These are phyloP conservation scores for Podarcis muralis DNA, from an alignment of 2,113 vertebrate genomes.

Conservation along the genomic window DNA sequence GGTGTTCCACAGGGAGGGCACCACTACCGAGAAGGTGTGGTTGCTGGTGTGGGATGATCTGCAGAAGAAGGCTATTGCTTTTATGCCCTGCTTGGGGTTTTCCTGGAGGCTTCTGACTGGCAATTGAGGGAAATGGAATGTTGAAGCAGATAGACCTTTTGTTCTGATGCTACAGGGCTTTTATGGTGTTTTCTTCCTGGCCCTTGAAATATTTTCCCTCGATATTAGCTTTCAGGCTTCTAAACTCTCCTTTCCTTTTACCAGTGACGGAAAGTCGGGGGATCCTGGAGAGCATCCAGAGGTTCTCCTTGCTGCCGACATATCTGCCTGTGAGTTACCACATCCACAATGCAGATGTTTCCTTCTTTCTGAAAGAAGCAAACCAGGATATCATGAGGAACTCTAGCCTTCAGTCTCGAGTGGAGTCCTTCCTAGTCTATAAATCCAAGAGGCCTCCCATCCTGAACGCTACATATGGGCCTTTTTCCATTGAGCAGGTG, in stretches of 20 bases:
- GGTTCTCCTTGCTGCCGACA: constrained; percentile 82
- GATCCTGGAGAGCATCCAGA: constrained; percentile 80
- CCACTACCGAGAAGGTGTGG: too few relatives aligned
- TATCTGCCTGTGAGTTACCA: constrained; percentile 88
- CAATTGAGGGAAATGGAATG: neutral
- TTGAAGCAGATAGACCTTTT: neutral
- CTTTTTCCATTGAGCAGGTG: constrained; percentile 75
- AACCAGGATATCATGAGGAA: constrained; percentile 95
- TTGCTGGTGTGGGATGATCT: neutral
- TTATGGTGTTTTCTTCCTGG: neutral
- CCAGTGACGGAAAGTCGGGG: constrained; percentile 86
- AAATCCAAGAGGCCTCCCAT: constrained; percentile 79
- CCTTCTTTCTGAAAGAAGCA: constrained; percentile 90
- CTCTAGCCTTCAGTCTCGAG: constrained; percentile 87
- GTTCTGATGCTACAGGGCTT: neutral
- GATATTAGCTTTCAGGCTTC: constrained; percentile 1
- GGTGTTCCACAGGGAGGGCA: too few relatives aligned
- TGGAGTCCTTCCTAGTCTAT: constrained; percentile 88
- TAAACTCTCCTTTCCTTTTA: constrained; percentile 55
- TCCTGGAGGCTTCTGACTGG: neutral
- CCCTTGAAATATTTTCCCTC: too few relatives aligned
- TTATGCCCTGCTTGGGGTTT: neutral
- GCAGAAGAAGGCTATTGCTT: neutral
- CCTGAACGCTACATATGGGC: constrained; percentile 84
- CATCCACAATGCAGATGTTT: constrained; percentile 81